These are phyloP conservation scores for Cygnus olor DNA, from an alignment of 2,797 vertebrate species.

Conservation along the genomic window DNA sequence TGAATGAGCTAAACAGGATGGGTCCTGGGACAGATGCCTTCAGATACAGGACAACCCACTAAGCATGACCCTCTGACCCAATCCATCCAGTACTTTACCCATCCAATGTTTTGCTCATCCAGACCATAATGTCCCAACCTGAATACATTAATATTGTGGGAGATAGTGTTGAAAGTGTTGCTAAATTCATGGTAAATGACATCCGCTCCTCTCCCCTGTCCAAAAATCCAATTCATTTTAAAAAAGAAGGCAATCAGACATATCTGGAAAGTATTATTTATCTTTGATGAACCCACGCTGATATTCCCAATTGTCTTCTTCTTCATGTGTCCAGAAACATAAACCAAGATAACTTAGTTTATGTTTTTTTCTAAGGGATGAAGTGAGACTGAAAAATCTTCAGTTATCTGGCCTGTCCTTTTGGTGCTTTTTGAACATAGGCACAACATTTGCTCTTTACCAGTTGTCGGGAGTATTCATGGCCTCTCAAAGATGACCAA, in stretches of 20 bases:
- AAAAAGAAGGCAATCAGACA: neutral
- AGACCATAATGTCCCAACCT: neutral
- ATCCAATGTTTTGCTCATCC: neutral
- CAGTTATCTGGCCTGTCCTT: neutral
- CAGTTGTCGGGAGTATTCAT: neutral
- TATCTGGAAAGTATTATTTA: neutral
- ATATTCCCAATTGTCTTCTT: neutral
- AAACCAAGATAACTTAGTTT: neutral
- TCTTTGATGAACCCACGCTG: neutral
- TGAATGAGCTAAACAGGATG: neutral
- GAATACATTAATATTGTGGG: neutral
- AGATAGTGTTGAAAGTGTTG: neutral
- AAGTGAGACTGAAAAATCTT: neutral
- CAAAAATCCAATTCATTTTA: neutral
- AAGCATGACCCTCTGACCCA: neutral
- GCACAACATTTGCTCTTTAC: neutral
- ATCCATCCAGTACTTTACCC: neutral
- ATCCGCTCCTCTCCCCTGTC: neutral
- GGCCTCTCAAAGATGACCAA: fast-evolving
- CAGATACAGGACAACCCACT: neutral
- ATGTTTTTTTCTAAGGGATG: neutral
- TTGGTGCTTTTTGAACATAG: neutral
- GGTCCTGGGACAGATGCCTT: neutral
- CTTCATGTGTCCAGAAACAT: neutral
- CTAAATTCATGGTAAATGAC: neutral